These are phyloP conservation scores for Ophonus ardosiacus DNA, from an alignment of 2,888 invertebrate species.

Conservation along the genomic window DNA sequence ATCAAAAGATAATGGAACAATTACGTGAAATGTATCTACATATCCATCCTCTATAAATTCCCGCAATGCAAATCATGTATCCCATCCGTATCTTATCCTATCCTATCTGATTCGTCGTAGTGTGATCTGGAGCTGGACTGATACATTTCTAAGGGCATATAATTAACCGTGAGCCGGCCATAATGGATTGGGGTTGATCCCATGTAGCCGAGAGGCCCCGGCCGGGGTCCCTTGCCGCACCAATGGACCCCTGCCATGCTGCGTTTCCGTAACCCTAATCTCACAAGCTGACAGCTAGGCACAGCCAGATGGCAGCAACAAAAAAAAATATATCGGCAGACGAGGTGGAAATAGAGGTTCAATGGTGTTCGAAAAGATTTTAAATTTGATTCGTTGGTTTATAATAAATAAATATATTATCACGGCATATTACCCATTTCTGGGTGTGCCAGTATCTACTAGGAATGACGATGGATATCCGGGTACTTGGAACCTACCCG, in stretches of 20 bases:
- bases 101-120: neutral
- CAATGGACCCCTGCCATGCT: constrained; percentile 17
- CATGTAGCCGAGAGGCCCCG: constrained; percentile 62
- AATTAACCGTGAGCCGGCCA: constrained; percentile 68
- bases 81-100: neutral
- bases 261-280: constrained; percentile 60
- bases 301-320: constrained; percentile 8
- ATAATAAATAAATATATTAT: too few relatives aligned
- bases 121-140: constrained; percentile 12
- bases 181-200: constrained; percentile 75
- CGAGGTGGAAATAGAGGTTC: neutral
- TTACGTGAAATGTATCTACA: neutral
- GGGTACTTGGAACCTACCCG: too few relatives aligned
- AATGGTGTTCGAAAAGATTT: too few relatives aligned
- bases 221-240: neutral
- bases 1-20: neutral
- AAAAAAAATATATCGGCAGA: neutral
- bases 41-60: neutral
- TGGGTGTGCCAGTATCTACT: too few relatives aligned
- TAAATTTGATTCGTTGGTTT: too few relatives aligned
- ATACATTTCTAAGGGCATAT: constrained; percentile 61
- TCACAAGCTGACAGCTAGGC: constrained; percentile 44
- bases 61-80: neutral
- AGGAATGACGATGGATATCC: too few relatives aligned
- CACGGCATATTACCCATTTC: too few relatives aligned